Evolutionary conservation across 1,140 invertebrate species (phyloP).

Genomic region (Adoxophyes honmai): DNA sequence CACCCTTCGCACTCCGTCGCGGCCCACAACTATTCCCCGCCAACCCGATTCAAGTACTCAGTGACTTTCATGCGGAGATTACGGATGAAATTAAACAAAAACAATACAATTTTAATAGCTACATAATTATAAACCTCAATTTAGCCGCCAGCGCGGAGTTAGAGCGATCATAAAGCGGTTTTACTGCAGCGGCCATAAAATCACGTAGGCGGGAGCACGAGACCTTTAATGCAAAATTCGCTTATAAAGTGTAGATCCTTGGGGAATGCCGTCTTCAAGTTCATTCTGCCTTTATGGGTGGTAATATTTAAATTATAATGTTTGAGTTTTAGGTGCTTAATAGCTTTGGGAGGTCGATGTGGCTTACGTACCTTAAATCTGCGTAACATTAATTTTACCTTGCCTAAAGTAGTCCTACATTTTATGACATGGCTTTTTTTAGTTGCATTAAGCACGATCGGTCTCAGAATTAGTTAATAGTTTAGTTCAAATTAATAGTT

Average conservation of each 20-base stretch:
- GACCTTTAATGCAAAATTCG: constrained; percentile 13
- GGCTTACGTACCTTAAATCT: too few species aligned
- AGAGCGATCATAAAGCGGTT: constrained; percentile 13
- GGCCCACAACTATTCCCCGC: too few species aligned
- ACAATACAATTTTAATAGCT: constrained; percentile 6
- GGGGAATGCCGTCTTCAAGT: constrained; percentile 3
- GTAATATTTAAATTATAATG: constrained; percentile 8
- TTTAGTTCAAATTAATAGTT: too few species aligned
- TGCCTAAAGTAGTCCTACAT: too few species aligned
- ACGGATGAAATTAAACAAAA: constrained; percentile 5
- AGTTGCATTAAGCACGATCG: too few species aligned
- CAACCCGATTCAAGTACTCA: too few species aligned
- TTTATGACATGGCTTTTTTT: too few species aligned
- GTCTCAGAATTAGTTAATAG: too few species aligned
- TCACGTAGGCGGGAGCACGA: neutral
- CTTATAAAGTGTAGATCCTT: constrained; percentile 13
- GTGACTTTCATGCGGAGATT: neutral
- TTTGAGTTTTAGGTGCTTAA: neutral
- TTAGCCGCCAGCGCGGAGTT: neutral
- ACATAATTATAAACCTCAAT: constrained; percentile 13
- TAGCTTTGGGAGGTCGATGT: too few species aligned
- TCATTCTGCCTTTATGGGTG: constrained; percentile 13
- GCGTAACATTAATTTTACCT: too few species aligned
- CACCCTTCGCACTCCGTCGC: too few species aligned
- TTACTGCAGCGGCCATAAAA: constrained; percentile 9